Evolutionary conservation across 2,113 vertebrate genomes (phyloP), one percentile per base, ranked within the genome.

Genomic region (Cinclus cinclus): DNA sequence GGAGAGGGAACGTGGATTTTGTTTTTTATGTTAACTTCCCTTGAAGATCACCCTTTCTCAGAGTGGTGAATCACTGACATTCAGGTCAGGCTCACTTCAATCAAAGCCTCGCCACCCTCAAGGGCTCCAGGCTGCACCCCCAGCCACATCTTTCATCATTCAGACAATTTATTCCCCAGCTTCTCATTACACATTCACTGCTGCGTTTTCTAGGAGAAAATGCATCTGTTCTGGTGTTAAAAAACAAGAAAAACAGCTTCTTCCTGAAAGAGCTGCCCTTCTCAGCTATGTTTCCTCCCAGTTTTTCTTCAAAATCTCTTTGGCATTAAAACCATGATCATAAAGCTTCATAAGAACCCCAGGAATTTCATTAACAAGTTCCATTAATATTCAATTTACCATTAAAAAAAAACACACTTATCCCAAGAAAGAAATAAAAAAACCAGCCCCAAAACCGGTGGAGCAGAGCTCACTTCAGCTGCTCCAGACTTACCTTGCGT

Each of bases 401-500:
- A 44, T 28, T 13, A 68, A 50, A 42, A 37, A 37, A 37, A 35
- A 21, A 3, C 2, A 3, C 25, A 17, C 4, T 41, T 19, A 17
- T 12, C 58, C 25, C 35, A 65, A 28, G 13, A 16, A 62, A 23
- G 2, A 13, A 44, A 20, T 13, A 2, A 68, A 37, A 37, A 49
- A 62, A 17, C 30, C 10, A 55, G 24, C 56, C 47, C 9, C 15
- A 47, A 7, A 17, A 9, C 0, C 7, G 25, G n/a, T 1, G 14
- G 35, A 73, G 83, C 67, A 80, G 79, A 68, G 74, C 77, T 82
- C 44, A 23, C 60, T 53, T 12, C 20, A n/a, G 15, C 50, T 7
- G 18, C 13, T 56, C 28, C 65, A 37, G 15, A 7, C 70, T 96
- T 98, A 99, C 99, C 98, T 99, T 99, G 78, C 99, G 99, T 94